Evolutionary conservation across 2,113 vertebrate genomes (phyloP).

Genomic region (Bos javanicus): DNA sequence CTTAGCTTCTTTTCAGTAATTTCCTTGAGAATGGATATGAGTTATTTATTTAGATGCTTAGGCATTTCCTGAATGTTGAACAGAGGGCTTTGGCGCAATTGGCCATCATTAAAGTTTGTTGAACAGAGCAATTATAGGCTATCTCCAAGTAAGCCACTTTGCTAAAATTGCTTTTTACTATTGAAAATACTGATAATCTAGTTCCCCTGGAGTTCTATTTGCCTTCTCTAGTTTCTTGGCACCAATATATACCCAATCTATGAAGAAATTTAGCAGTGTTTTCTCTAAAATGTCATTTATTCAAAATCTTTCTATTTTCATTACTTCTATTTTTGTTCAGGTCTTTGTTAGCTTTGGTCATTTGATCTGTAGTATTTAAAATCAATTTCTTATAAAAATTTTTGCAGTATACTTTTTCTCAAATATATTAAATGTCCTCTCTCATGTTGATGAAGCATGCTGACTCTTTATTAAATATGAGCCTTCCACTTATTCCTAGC

Average conservation of each 20-base stretch:
- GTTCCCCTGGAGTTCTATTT: background rate
- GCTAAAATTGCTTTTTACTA: background rate
- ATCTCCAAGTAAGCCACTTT: background rate
- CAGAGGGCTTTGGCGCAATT: background rate
- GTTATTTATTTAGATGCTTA: background rate
- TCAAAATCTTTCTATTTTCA: conserved; percentile 1
- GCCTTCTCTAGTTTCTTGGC: background rate
- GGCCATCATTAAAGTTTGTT: background rate
- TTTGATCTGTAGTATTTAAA: background rate
- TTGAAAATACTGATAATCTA: background rate
- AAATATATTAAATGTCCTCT: background rate
- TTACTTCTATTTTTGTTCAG: background rate
- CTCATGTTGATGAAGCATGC: background rate
- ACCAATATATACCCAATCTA: background rate
- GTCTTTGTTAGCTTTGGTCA: background rate
- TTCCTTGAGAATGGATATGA: background rate
- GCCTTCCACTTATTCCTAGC: background rate
- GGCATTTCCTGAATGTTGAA: background rate
- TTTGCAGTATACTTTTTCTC: background rate
- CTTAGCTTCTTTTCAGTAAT: background rate
- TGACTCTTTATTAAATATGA: background rate
- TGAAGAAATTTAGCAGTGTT: background rate
- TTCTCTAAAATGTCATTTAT: background rate
- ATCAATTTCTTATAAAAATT: background rate
- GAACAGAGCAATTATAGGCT: background rate